Conservation (phyloP, 1,140 invertebrate genomes). For the Riptortus pedestris region DNA sequence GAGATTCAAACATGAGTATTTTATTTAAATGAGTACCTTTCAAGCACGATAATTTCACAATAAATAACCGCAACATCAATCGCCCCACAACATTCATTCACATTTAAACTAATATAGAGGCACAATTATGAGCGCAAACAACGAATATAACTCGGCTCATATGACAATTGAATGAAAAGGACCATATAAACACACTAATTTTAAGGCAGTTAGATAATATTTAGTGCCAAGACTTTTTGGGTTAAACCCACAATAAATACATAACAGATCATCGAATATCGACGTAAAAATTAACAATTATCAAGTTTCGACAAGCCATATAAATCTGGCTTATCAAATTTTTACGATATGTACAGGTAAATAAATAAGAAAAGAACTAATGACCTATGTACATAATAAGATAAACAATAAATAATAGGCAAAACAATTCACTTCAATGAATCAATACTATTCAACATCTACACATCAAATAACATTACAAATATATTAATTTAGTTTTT, state of each 20-base stretch:
- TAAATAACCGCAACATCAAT: neutral
- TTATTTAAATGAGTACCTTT: too few species aligned
- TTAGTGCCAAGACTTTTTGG: slow-evolving; percentile 6
- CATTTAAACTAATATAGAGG: slow-evolving; percentile 11
- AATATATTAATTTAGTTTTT: too few species aligned
- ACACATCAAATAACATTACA: too few species aligned
- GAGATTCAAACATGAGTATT: too few species aligned
- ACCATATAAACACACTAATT: slow-evolving; percentile 3
- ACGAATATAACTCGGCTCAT: neutral
- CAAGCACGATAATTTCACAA: neutral
- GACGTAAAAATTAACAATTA: slow-evolving; percentile 10
- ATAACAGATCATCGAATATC: slow-evolving; percentile 14
- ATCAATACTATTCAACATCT: too few species aligned
- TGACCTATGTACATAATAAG: neutral
- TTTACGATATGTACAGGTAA: slow-evolving; percentile 1
- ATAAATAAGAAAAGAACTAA: neutral
- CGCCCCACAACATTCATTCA: slow-evolving; percentile 4
- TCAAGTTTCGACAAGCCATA: neutral
- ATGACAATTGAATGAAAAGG: neutral
- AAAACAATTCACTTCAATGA: too few species aligned
- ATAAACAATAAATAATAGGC: too few species aligned
- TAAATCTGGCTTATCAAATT: neutral
- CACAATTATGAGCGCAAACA: slow-evolving; percentile 8
- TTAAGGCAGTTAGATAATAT: slow-evolving; percentile 11
- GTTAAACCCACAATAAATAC: slow-evolving; percentile 1